Evolutionary conservation across 1,140 invertebrate species (phyloP).

Genomic region (Odontomachus brunneus): DNA sequence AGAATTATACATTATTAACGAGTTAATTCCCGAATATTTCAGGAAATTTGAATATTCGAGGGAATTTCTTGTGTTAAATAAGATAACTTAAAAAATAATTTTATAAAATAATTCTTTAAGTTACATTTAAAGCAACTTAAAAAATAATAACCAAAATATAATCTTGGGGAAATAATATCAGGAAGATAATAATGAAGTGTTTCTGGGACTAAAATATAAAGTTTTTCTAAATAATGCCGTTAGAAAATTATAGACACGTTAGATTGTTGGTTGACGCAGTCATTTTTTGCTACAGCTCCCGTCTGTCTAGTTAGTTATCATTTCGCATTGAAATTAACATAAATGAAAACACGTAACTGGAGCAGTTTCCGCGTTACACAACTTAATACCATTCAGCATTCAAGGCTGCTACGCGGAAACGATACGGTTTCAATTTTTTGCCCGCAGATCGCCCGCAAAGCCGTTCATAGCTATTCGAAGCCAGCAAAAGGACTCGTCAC

Average conservation of each 20-base stretch:
- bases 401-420: neutral
- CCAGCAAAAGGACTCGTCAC: slow-evolving; percentile 78
- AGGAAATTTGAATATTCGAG: too few species aligned
- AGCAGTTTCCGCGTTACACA: neutral
- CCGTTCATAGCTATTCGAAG: slow-evolving; percentile 80
- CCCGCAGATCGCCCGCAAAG: slow-evolving; percentile 48
- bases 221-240: neutral
- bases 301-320: neutral
- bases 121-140: too few species aligned
- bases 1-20: neutral
- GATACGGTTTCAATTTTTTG: slow-evolving; percentile 1
- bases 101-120: too few species aligned
- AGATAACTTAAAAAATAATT: too few species aligned
- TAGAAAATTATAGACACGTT: neutral
- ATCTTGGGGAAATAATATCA: too few species aligned
- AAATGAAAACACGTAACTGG: neutral
- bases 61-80: too few species aligned
- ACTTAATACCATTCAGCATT: neutral
- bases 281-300: neutral
- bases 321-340: neutral
- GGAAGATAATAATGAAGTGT: too few species aligned
- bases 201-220: too few species aligned
- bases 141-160: too few species aligned
- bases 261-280: neutral
- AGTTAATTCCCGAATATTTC: too few species aligned